Base-by-base conservation (phyloP, 2,797 vertebrate species). In the Sebastes trivittatus region DNA sequence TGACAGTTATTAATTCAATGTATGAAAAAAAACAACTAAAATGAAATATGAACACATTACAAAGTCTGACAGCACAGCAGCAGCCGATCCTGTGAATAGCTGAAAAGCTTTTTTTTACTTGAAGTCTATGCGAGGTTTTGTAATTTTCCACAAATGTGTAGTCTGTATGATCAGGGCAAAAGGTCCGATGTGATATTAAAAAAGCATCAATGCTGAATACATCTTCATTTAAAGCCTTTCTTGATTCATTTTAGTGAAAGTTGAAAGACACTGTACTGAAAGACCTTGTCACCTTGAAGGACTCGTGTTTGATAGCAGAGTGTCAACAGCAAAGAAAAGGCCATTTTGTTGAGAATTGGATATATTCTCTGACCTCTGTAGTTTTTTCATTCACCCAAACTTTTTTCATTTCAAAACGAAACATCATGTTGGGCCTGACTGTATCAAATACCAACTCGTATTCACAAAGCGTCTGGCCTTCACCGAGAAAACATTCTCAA, bases 401-500 rank as follows among this genome's bases (percentile, higher is more conserved):
- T 54, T 55, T 55, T 90, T 90, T 87, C 52, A 84, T 89, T 89
- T 89, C 16, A 52, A 79, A 85, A 62, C 0, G 30, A 82, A 90
- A 82, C 42, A 25, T 55, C 30, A 56, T 80, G 56, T 77, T 56
- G 36, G 14, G 63, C 14, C 55, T 20, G 38, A 83, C 54, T 62
- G 13, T 80, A 78, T 84, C 62, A 77, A 78, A 86, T 72, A 77
- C 71, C 68, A 65, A 70, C 49, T 36, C 4, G 11, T 22, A 68
- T 79, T 87, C 72, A 76, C 55, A 73, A 7, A 1, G 29, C 4
- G 1, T 42, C 29, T 54, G 72, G 71, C 87, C 76, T 81, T 89
- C 70, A 29, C 32, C 27, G 29, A 67, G 54, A 46, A 82, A 89
- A 46, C 29, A 66, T 34, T 69, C 20, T 30, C 23, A 79, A 65